Conservation (phyloP, 1,140 invertebrate species). For the Paraescarpia echinospica region DNA sequence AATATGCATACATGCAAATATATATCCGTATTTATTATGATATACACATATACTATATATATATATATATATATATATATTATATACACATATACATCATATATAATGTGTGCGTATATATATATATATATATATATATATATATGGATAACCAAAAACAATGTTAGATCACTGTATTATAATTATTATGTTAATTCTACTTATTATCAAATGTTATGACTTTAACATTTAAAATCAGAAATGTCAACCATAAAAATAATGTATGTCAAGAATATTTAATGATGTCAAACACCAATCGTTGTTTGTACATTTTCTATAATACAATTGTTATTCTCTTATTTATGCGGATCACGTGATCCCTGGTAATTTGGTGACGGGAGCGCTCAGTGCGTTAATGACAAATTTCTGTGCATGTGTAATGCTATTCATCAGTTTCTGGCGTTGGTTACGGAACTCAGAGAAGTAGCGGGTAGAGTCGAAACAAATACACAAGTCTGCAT, state of each 20-base stretch:
- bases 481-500: not conserved
- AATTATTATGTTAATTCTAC: constrained; percentile 3
- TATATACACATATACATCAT: not conserved
- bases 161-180: not conserved
- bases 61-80: constrained; percentile 4
- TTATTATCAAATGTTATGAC: not conserved
- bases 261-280: not conserved
- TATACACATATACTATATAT: not conserved
- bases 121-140: not conserved
- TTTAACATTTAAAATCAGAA: not conserved
- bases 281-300: not conserved
- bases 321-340: not conserved
- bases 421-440: not conserved
- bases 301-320: not conserved
- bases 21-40: not conserved
- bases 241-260: not conserved
- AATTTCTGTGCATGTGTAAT: not conserved
- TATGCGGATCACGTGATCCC: not conserved
- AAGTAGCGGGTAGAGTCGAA: not conserved
- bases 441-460: not conserved
- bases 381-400: not conserved
- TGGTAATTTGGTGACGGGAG: not conserved
- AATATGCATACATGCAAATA: not conserved
- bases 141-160: not conserved
- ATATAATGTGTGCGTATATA: not conserved